Conservation (phyloP, 2,797 vertebrate species). For the Poeciliopsis gracilis region DNA sequence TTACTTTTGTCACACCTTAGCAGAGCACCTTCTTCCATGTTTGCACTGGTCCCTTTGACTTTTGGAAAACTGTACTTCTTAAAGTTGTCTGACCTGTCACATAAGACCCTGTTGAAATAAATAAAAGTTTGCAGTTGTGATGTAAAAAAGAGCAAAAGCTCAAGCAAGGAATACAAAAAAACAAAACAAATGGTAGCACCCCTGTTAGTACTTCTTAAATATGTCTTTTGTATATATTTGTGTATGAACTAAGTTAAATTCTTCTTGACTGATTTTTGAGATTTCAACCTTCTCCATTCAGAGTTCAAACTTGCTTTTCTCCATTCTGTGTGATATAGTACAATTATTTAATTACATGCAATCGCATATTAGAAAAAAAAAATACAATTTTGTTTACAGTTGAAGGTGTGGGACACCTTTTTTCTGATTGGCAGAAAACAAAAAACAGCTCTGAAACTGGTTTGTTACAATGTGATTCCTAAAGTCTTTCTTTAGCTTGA, state of each 20-base stretch:
- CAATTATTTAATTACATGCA: not conserved
- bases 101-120: not conserved
- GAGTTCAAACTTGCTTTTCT: not conserved
- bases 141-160: not conserved
- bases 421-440: not conserved
- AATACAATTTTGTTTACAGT: not conserved
- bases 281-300: not conserved
- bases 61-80: not conserved
- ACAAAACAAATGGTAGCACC: not conserved
- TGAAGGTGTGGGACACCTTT: not conserved
- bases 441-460: not conserved
- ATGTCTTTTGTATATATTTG: not conserved
- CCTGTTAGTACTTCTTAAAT: not conserved
- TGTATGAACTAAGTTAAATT: not conserved
- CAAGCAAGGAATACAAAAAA: not conserved
- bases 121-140: not conserved
- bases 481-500: conserved; percentile 28
- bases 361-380: not conserved
- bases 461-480: not conserved
- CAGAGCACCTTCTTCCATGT: not conserved
- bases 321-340: not conserved
- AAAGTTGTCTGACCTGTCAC: not conserved
- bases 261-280: not conserved
- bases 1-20: not conserved
- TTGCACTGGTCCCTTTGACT: not conserved